These are phyloP conservation scores for Lateolabrax maculatus DNA, from an alignment of 2,797 vertebrate species.

Conservation along the genomic window DNA sequence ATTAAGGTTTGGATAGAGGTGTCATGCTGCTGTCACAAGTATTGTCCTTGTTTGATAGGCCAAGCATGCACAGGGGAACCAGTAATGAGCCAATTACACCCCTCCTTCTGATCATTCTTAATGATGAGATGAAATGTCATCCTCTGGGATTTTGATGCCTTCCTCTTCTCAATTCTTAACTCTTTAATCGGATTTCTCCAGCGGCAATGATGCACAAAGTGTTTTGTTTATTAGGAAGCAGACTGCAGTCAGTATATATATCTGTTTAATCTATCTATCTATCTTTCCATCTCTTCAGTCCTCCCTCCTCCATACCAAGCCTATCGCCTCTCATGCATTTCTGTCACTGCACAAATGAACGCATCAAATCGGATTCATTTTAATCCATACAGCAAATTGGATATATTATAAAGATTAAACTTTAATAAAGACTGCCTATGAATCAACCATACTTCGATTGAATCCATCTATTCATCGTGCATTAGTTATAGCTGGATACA, in stretches of 20 bases:
- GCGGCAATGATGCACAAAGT: not conserved
- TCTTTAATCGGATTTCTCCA: conserved; percentile 35
- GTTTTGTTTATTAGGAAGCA: conserved; percentile 3
- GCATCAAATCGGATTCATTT: not conserved
- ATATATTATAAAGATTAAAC: not conserved
- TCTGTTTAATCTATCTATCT: not conserved
- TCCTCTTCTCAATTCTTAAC: conserved; percentile 24
- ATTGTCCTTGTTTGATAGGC: conserved; percentile 34
- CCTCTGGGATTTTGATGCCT: conserved; percentile 45
- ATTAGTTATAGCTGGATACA: too few relatives aligned
- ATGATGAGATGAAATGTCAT: conserved; percentile 45
- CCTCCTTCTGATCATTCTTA: conserved; percentile 23
- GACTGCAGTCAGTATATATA: not conserved
- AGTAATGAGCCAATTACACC: conserved; percentile 47
- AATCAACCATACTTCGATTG: not conserved
- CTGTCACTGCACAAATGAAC: not conserved
- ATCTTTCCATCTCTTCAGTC: not conserved
- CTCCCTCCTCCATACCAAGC: not conserved
- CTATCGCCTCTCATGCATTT: not conserved
- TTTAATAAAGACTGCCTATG: not conserved
- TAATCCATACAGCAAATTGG: not conserved
- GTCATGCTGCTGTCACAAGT: conserved; percentile 5
- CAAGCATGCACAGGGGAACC: conserved; percentile 24
- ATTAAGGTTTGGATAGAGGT: conserved; percentile 1
- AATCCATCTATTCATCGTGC: not conserved